Conservation (phyloP, 2,113 vertebrate species). For the Hemicordylus capensis region DNA sequence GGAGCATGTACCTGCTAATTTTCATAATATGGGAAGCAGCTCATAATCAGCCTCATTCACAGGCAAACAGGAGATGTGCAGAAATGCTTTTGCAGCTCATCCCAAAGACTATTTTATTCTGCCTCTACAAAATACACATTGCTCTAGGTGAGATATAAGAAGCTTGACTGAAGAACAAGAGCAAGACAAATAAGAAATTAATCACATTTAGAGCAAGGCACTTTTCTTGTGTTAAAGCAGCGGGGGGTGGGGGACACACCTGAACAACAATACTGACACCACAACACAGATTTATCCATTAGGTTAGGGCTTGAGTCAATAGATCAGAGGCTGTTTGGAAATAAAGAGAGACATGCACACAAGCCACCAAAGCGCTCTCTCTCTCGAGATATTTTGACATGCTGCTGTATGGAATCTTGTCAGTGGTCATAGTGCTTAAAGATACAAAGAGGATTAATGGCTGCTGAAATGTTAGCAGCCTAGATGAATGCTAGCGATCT, state of each 20-base stretch:
- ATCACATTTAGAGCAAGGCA: constrained; percentile 24
- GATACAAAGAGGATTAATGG: constrained; percentile 67
- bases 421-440: constrained; percentile 50
- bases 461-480: constrained; percentile 60
- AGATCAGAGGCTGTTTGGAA: constrained; percentile 38
- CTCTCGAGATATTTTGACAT: constrained; percentile 50
- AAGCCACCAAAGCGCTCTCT: constrained; percentile 39
- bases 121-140: constrained; percentile 30
- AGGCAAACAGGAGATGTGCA: not conserved
- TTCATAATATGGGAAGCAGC: not conserved
- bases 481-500: constrained; percentile 40
- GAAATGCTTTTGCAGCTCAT: constrained; percentile 43
- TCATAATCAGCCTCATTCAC: not conserved
- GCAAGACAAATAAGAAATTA: constrained; percentile 27
- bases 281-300: not conserved
- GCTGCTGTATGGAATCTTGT: constrained; percentile 47
- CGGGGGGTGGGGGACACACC: not conserved
- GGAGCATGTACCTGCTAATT: not conserved
- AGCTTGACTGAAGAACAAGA: not conserved
- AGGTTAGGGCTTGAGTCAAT: constrained; percentile 21
- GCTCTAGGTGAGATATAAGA: constrained; percentile 45
- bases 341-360: constrained; percentile 10
- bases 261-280: not conserved
- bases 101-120: constrained; percentile 53
- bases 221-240: constrained; percentile 10